Base-by-base conservation (phyloP, 2,888 invertebrate species). In the Galerucella pusilla region DNA sequence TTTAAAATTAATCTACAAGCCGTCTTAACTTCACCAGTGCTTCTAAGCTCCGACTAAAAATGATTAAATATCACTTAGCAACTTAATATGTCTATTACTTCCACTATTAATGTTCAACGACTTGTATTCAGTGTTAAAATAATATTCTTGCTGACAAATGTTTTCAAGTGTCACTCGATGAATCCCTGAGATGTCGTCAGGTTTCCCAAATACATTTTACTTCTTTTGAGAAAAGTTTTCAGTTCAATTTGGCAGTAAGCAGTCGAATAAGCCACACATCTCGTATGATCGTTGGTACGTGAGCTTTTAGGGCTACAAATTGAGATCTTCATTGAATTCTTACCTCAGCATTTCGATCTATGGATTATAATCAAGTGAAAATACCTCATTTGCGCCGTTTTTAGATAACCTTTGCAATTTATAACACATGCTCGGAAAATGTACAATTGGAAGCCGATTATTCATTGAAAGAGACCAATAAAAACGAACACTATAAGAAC, bases 251-350 rank as follows among this genome's bases (percentile, higher is more conserved):
- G 70, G 35, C 66, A 71, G 73, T 76, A 67, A 76, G 68, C 73
- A 67, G 73, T 68, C 71, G 71, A 76, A 72, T 76, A 73, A 76
- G 71, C 76, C 67, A 64, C 71, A 70, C 73, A 73, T 61, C 67
- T 72, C 71, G 71, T 78, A 73, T 81, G 81, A 81, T 81, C 80
- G 81, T 80, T 75, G 70, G 80, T 81, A 81, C 81, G 81, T 81
- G 81, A 76, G 77, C 80, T 75, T 77, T 75, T 79, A 78, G 80
- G 79, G 78, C 80, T 80, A 78, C 77, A 79, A 78, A 78, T 78
- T 81, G 80, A 81, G 78, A 78, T 80, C 79, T 81, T 81, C 80
- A 80, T 80, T 80, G 80, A 81, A 80, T 81, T 81, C 79, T 75
- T 70, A 76, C 71, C 71, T 64, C 70, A 73, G 65, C 67, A 63